These are phyloP conservation scores for Orientallactaga sibirica DNA, from an alignment of 2,797 vertebrate genomes.

Conservation along the genomic window DNA sequence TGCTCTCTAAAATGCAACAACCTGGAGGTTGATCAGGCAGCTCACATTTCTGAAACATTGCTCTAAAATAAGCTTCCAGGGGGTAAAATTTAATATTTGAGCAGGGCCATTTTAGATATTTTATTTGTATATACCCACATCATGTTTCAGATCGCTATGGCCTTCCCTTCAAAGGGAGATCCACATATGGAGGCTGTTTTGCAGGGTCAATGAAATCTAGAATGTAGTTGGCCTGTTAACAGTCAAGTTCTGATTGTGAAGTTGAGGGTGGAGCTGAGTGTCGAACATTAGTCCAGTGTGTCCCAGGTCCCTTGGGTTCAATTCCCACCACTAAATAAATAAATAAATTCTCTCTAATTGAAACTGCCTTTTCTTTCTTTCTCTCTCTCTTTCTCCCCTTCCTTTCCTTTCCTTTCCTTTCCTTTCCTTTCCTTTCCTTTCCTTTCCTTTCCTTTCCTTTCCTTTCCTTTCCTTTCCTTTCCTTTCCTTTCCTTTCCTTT, in stretches of 20 bases:
- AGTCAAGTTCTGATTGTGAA: not conserved
- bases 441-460: no score
- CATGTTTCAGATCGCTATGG: not conserved
- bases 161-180: not conserved
- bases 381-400: no score
- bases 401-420: no score
- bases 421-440: no score
- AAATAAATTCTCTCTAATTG: no score
- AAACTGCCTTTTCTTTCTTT: not conserved
- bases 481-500: no score
- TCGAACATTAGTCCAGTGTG: no score
- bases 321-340: no score
- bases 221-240: not conserved
- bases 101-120: not conserved
- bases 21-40: not conserved
- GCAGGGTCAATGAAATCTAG: not conserved
- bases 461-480: no score
- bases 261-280: no score
- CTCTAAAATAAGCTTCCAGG: constrained; percentile 16
- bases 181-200: not conserved
- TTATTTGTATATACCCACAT: not conserved
- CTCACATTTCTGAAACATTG: constrained; percentile 47
- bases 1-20: constrained; percentile 18
- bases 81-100: not conserved
- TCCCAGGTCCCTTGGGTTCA: no score